phyloP scores from a whole-genome alignment of 2,797 vertebrate genomes.

The Stomatorhinus walkeri region DNA sequence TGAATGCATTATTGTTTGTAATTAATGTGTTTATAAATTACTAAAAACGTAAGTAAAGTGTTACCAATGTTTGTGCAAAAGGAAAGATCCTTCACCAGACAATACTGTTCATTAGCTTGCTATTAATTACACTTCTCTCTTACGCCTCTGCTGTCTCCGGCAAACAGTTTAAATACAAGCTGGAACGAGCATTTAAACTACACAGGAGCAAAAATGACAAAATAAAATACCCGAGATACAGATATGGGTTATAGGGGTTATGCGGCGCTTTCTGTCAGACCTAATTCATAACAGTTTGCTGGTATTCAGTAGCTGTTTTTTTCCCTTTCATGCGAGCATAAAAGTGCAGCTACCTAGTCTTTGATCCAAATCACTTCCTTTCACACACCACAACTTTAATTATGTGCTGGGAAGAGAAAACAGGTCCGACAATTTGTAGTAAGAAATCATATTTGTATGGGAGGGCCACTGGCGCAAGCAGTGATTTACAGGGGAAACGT shows the following conservation, averaged over 20 bases:
- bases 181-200: not conserved
- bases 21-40: not conserved
- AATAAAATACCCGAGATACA: not conserved
- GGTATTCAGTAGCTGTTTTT: slow-evolving; percentile 60
- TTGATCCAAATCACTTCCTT: slow-evolving; percentile 92
- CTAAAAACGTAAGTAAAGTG: not conserved
- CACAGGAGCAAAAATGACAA: not conserved
- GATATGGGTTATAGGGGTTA: not conserved
- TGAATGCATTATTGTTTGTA: not conserved
- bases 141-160: not conserved
- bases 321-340: slow-evolving; percentile 63
- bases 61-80: not conserved
- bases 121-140: not conserved
- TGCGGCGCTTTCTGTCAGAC: not conserved
- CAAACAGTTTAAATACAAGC: not conserved
- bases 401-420: slow-evolving; percentile 85
- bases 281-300: slow-evolving; percentile 3
- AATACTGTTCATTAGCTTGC: not conserved
- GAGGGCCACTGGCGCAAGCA: slow-evolving; percentile 74
- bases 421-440: slow-evolving; percentile 88
- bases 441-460: slow-evolving; percentile 91
- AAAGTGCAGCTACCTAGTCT: slow-evolving; percentile 72
- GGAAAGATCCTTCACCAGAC: not conserved
- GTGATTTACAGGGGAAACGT: slow-evolving; percentile 88
- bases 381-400: slow-evolving; percentile 83